Percentiles rank a stretch among this genome's conserved stretches.
phyloP scores from a whole-genome alignment of 2,797 vertebrate genomes.

The Tenualosa ilisha region DNA sequence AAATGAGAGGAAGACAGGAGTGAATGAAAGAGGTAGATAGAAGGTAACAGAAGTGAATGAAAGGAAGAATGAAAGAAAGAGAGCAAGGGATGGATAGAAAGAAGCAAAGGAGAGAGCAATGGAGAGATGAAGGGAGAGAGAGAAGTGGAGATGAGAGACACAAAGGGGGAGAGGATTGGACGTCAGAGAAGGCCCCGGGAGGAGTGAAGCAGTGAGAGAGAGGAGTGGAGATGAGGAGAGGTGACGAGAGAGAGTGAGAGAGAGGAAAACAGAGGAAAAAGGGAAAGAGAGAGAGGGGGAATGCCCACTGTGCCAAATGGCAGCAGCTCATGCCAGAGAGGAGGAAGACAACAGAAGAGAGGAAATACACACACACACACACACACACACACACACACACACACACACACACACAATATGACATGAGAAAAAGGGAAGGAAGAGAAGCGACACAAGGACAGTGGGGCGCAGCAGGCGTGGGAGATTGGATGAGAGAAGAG shows the following conservation, averaged over 20 bases:
- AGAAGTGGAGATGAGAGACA: too few relatives aligned
- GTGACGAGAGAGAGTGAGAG: not conserved
- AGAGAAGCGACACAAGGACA: not conserved
- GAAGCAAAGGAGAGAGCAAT: too few relatives aligned
- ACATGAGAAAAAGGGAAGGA: conserved; percentile 1
- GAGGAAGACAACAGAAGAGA: not conserved
- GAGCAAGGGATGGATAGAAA: too few relatives aligned
- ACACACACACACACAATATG: not conserved
- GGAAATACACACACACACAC: not conserved
- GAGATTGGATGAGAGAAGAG: not conserved
- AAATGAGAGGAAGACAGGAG: not conserved
- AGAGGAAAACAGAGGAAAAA: not conserved
- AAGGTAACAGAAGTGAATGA: conserved; percentile 3
- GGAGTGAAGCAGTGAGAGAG: conserved; percentile 31
- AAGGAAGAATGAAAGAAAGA: too few relatives aligned
- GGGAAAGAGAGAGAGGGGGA: conserved; percentile 25
- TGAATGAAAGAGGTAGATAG: not conserved
- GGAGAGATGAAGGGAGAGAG: too few relatives aligned
- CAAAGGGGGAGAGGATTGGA: too few relatives aligned
- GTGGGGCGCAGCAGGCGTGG: too few relatives aligned
- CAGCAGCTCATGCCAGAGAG: conserved; percentile 54
- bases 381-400: too few relatives aligned
- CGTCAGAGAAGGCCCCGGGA: too few relatives aligned
- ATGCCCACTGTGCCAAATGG: conserved; percentile 70
- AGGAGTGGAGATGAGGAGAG: conserved; percentile 41